Evolutionary conservation across 2,797 vertebrate species (phyloP).

Genomic region (Trachurus trachurus): DNA sequence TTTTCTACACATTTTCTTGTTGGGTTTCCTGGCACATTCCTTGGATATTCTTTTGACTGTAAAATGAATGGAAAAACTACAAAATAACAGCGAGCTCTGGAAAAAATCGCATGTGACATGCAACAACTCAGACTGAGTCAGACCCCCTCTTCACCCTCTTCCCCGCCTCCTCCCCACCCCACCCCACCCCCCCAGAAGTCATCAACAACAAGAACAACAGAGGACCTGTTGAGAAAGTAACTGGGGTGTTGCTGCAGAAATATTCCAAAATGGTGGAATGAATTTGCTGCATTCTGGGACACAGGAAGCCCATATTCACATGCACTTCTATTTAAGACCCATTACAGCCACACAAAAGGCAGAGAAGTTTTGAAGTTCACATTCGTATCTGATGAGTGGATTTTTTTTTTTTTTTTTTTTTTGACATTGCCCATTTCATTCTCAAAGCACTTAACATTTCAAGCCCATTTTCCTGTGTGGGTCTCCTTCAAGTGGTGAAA

Average conservation of each 20-base stretch:
- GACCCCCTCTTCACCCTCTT: conserved; percentile 72
- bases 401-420: conserved; percentile 36
- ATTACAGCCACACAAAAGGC: conserved; percentile 82
- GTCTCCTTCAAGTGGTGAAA: conserved; percentile 67
- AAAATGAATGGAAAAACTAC: conserved; percentile 99
- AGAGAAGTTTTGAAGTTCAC: conserved; percentile 37
- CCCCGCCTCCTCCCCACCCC: conserved; percentile 62
- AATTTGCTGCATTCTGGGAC: conserved; percentile 88
- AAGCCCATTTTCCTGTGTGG: conserved; percentile 71
- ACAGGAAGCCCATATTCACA: conserved; percentile 89
- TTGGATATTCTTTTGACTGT: conserved; percentile 99
- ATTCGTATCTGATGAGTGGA: conserved; percentile 41
- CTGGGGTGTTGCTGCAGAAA: conserved; percentile 86
- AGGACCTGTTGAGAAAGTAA: conserved; percentile 85
- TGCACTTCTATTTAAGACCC: conserved; percentile 91
- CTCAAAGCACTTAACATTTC: conserved; percentile 66
- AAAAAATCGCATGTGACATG: conserved; percentile 92
- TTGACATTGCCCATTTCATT: conserved; percentile 52
- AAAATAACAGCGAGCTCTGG: conserved; percentile 99
- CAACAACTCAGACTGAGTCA: conserved; percentile 89
- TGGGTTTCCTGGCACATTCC: conserved; percentile 99
- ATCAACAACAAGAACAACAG: conserved; percentile 85
- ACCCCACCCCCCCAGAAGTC: conserved; percentile 77
- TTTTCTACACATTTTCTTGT: conserved; percentile 99
- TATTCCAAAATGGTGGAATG: conserved; percentile 87